Conservation (phyloP, 2,797 vertebrate species). For the Squalus acanthias region DNA sequence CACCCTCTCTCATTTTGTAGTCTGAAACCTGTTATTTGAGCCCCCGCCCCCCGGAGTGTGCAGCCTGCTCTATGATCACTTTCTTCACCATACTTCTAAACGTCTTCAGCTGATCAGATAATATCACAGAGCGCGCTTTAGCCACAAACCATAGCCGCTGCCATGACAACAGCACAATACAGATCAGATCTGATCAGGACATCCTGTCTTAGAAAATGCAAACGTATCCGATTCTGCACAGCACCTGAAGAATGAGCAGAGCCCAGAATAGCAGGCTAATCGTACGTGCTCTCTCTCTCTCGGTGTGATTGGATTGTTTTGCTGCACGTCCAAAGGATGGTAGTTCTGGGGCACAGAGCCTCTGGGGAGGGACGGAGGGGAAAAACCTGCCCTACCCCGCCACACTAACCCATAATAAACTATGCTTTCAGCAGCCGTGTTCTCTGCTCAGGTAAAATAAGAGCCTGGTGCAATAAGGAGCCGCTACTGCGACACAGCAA, state of each 20-base stretch:
- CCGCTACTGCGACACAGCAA: background rate
- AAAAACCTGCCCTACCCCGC: background rate
- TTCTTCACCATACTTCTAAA: background rate
- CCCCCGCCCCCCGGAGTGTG: background rate
- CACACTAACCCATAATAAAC: background rate
- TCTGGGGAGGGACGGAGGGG: background rate
- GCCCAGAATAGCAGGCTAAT: background rate
- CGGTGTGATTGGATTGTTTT: background rate
- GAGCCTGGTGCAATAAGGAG: background rate
- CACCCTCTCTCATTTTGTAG: background rate
- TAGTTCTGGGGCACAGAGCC: background rate
- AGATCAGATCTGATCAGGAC: background rate
- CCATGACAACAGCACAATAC: background rate
- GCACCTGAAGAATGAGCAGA: background rate
- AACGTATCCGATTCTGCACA: background rate
- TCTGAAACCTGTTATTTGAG: background rate
- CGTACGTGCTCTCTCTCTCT: background rate
- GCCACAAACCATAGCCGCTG: background rate
- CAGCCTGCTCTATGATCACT: background rate
- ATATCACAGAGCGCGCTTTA: background rate
- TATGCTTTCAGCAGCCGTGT: background rate
- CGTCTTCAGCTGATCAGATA: background rate
- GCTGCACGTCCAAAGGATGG: background rate
- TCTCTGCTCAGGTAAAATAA: background rate
- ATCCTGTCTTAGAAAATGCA: background rate